Percentiles rank a stretch among this genome's conserved stretches.
phyloP scores from a whole-genome alignment of 2,113 vertebrate species.

The Natator depressus region DNA sequence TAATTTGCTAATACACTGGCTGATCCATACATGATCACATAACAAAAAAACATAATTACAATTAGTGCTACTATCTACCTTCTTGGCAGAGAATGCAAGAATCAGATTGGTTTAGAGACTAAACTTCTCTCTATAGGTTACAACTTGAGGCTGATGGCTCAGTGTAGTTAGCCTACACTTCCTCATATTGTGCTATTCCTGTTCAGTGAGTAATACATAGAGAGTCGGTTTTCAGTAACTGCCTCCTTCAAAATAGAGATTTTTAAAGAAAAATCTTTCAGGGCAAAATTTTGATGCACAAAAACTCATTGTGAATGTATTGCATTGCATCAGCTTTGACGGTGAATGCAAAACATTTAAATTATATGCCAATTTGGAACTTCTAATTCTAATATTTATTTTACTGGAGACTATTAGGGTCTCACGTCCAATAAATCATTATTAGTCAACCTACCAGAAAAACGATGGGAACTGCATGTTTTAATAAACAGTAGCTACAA shows the following conservation, averaged over 20 bases:
- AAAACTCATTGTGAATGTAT: background rate
- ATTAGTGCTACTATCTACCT: conserved; percentile 49
- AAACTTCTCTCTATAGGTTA: conserved; percentile 35
- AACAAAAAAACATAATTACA: conserved; percentile 3
- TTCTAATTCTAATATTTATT: background rate
- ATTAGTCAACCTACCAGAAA: background rate
- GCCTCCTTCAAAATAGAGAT: background rate
- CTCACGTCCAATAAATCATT: background rate
- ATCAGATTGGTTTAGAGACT: conserved; percentile 38
- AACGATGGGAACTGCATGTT: background rate
- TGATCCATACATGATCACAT: conserved; percentile 43
- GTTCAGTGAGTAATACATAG: background rate
- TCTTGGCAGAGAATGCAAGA: conserved; percentile 15
- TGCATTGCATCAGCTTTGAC: background rate
- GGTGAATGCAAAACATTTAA: background rate
- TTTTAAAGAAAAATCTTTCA: background rate
- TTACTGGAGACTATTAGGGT: background rate
- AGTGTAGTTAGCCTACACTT: background rate
- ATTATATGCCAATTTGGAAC: background rate
- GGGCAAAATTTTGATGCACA: background rate
- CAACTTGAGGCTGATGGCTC: background rate
- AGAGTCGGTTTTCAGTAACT: background rate
- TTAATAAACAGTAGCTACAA: background rate
- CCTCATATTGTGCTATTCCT: background rate
- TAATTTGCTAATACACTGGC: conserved; percentile 49